Conservation (phyloP, 2,797 vertebrate species). For the Aeoliscus strigatus region DNA sequence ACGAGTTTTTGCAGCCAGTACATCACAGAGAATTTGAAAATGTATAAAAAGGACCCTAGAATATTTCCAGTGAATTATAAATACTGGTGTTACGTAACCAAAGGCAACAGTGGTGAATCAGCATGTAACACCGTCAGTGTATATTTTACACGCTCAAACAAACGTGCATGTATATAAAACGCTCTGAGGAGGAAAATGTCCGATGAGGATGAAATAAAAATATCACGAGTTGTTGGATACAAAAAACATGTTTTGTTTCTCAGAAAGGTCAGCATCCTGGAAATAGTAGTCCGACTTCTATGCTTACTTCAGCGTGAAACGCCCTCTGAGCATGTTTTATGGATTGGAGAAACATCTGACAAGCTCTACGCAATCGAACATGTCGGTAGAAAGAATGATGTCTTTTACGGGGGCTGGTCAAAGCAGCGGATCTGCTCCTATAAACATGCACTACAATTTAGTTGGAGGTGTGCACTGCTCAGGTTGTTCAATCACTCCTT, state of each 20-base stretch:
- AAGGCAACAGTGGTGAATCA: constrained; percentile 4
- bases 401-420: constrained; percentile 65
- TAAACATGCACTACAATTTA: constrained; percentile 71
- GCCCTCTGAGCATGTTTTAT: constrained; percentile 65
- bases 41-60: constrained; percentile 22
- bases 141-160: constrained; percentile 1
- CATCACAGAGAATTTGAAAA: constrained; percentile 48
- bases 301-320: constrained; percentile 48
- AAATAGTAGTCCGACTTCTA: constrained; percentile 59
- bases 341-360: constrained; percentile 66
- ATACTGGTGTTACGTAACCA: constrained; percentile 15
- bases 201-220: constrained; percentile 2
- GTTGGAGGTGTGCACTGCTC: constrained; percentile 56
- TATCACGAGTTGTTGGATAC: constrained; percentile 5
- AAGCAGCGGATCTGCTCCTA: constrained; percentile 56
- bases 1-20: constrained; percentile 34
- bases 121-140: constrained; percentile 9
- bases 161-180: too few relatives aligned
- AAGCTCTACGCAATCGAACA: constrained; percentile 60
- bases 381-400: constrained; percentile 75
- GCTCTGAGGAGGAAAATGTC: constrained; percentile 7
- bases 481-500: constrained; percentile 68
- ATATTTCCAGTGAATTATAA: constrained; percentile 42
- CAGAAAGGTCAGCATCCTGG: constrained; percentile 52
- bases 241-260: constrained; percentile 14